Conservation (phyloP, 2,888 invertebrate genomes). For the Dynastes grantii region DNA sequence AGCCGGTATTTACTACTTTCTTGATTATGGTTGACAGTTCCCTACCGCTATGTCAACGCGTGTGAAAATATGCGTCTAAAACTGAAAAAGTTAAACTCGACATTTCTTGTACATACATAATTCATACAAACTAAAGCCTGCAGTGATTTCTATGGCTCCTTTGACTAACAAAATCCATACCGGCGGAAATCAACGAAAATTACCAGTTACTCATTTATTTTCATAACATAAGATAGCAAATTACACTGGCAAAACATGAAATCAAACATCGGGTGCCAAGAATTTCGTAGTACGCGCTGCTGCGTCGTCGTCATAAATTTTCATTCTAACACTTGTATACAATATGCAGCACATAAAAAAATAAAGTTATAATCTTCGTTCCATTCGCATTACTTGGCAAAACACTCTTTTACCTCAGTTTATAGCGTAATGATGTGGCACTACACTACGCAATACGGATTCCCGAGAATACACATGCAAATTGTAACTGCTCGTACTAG, state of each 20-base stretch:
- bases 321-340: slow-evolving; percentile 45
- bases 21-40: too few relatives aligned
- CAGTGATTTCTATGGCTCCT: background rate
- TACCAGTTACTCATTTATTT: slow-evolving; percentile 39
- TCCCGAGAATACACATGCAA: background rate
- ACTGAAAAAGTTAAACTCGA: background rate
- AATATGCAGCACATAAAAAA: slow-evolving; percentile 44
- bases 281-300: slow-evolving; percentile 46
- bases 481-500: background rate
- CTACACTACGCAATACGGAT: slow-evolving; percentile 8
- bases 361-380: slow-evolving; percentile 34
- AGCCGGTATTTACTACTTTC: too few relatives aligned
- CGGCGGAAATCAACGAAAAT: slow-evolving; percentile 38
- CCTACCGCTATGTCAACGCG: background rate
- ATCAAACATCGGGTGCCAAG: slow-evolving; percentile 40
- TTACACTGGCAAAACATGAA: slow-evolving; percentile 36
- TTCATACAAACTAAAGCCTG: background rate
- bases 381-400: slow-evolving; percentile 40
- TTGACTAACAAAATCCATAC: slow-evolving; percentile 8
- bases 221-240: slow-evolving; percentile 26
- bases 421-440: slow-evolving; percentile 22
- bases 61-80: background rate
- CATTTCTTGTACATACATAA: background rate
- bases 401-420: slow-evolving; percentile 18
- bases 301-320: slow-evolving; percentile 45